Conservation (phyloP, 2,797 vertebrate species). For the Acomys russatus region DNA sequence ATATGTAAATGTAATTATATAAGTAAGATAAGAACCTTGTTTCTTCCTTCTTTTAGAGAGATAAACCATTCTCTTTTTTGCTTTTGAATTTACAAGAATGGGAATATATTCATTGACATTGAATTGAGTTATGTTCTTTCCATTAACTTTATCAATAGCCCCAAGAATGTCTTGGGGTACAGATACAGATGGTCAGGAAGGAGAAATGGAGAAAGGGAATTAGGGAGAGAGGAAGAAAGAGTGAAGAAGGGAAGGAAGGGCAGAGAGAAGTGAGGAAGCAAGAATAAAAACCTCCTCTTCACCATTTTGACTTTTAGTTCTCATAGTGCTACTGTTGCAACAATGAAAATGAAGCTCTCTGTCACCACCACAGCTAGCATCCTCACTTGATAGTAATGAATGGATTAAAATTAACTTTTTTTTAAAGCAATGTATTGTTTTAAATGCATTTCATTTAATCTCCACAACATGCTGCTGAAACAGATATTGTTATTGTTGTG, state of each 20-base stretch:
- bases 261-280: not conserved
- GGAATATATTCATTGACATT: not conserved
- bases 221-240: not conserved
- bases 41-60: not conserved
- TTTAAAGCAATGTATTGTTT: not conserved
- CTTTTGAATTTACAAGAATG: slow-evolving; percentile 18
- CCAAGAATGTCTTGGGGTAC: not conserved
- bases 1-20: not conserved
- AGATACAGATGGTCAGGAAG: not conserved
- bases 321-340: not conserved
- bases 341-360: not conserved
- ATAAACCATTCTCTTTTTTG: not conserved
- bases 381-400: not conserved
- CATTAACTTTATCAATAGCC: not conserved
- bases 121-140: not conserved
- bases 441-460: not conserved
- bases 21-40: not conserved
- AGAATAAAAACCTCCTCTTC: not conserved
- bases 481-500: not conserved
- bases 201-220: not conserved
- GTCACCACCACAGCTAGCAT: not conserved
- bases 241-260: too few relatives aligned
- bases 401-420: not conserved
- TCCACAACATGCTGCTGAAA: not conserved
- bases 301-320: not conserved